Base-by-base conservation (phyloP, 1,140 invertebrate genomes). In the Ceratosolen fusciceps region DNA sequence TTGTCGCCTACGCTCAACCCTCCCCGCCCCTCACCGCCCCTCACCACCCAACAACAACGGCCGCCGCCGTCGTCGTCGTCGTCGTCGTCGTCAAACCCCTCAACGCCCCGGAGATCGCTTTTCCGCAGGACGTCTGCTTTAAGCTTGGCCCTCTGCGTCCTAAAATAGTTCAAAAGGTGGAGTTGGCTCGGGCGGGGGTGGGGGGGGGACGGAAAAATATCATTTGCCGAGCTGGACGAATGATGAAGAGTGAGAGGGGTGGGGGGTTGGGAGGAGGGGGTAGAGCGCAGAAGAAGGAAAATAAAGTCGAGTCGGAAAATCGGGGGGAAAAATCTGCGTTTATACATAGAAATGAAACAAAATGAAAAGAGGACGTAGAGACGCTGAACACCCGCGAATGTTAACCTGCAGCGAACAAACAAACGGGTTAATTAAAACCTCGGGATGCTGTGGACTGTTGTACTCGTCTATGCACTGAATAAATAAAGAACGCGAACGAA, bases 351-450 rank as follows among this genome's bases (percentile, higher is more conserved):
- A 74, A 74, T 47, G 56, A 47, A 74, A 74, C 37, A 26, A 47
- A 74, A 62, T 24, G 7, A 24, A 39, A 16, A 26, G n/a, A 43
- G 24, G 24, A 19, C 14, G 34, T 5, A 74, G 37, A 26, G 81
- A 26, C n/a, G 67, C 39, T n/a, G 67, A 70, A 70, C 26, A 29
- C 39, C 31, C 31, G 60, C n/a, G 79, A 82, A 83, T 82, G 49
- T 16, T 72, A 80, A 81, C 80, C 77, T 80, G 58, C n/a, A 68
- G 75, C 81, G 73, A 75, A 84, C 83, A 84, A 84, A 85, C 84
- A 85, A 84, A 84, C 83, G 83, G 80, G 83, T 85, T 85, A 85
- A 85, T 85, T 85, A 85, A 84, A 85, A 83, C 75, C 82, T 74
- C 77, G 75, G 58, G 16, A 60, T 39, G 65, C 52, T 24, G 47